Conservation (phyloP, 2,113 vertebrate genomes). For the Salvelinus namaycush region DNA sequence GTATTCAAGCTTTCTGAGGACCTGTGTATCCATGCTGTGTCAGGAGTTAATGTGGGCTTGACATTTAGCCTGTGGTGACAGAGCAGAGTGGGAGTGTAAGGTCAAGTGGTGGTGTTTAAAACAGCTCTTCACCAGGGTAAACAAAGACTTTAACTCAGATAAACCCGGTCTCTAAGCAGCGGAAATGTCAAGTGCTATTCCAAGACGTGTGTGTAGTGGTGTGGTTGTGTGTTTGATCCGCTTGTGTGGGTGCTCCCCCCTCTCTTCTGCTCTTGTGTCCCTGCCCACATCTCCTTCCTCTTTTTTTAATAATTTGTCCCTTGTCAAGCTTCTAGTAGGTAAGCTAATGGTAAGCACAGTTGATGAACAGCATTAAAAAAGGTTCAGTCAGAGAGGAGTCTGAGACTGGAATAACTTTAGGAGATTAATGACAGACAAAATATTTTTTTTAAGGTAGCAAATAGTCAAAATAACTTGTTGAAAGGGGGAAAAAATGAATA, state of each 20-base stretch:
- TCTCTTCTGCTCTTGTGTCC: too few relatives aligned
- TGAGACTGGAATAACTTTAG: too few relatives aligned
- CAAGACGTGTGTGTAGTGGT: background rate
- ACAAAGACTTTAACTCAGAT: background rate
- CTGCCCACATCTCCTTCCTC: too few relatives aligned
- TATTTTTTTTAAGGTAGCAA: too few relatives aligned
- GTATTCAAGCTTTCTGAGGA: background rate
- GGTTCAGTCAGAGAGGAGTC: too few relatives aligned
- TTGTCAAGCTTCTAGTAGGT: too few relatives aligned
- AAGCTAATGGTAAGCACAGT: too few relatives aligned
- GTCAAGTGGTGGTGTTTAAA: background rate
- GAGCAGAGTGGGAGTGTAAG: background rate
- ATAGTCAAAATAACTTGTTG: too few relatives aligned
- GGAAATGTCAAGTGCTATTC: background rate
- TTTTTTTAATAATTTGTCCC: too few relatives aligned
- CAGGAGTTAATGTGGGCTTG: background rate
- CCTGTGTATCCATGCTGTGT: background rate
- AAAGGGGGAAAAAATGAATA: too few relatives aligned
- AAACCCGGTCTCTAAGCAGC: background rate
- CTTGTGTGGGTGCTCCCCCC: background rate
- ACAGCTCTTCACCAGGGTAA: background rate
- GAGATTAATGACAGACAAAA: too few relatives aligned
- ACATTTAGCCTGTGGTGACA: background rate
- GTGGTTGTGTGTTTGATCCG: background rate
- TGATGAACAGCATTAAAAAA: too few relatives aligned